phyloP scores from a whole-genome alignment of 2,113 vertebrate genomes.

The Periophthalmodon schlosseri region DNA sequence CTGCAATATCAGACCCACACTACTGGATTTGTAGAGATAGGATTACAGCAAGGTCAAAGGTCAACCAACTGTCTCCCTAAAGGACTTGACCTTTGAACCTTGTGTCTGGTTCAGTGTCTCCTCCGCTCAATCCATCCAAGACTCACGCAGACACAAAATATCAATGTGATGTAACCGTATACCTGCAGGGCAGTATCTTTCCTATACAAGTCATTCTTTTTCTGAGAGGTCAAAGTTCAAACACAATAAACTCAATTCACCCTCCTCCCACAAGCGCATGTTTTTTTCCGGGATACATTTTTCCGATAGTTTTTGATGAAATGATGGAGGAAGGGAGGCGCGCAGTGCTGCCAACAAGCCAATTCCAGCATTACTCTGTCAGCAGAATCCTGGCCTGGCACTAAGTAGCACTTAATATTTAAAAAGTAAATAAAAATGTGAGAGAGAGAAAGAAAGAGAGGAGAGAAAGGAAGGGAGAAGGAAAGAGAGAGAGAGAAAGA shows the following conservation, averaged over 20 bases:
- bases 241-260: background rate
- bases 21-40: background rate
- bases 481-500: no score
- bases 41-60: background rate
- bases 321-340: conserved; percentile 8
- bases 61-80: background rate
- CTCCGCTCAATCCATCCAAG: background rate
- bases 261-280: background rate
- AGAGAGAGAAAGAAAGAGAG: conserved; percentile 4
- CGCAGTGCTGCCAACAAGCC: conserved; percentile 50
- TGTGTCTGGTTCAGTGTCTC: background rate
- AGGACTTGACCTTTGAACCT: background rate
- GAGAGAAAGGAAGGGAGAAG: background rate
- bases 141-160: background rate
- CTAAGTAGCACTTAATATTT: conserved; percentile 52
- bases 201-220: background rate
- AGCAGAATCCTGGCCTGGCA: conserved; percentile 55
- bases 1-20: background rate
- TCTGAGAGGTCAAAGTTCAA: background rate
- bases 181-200: background rate
- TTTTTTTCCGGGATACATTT: background rate
- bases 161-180: background rate
- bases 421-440: conserved; percentile 52
- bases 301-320: conserved; percentile 44
- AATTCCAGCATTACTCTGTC: conserved; percentile 50